Conservation (phyloP, 1,140 invertebrate genomes). For the Scaptomyza graminum region DNA sequence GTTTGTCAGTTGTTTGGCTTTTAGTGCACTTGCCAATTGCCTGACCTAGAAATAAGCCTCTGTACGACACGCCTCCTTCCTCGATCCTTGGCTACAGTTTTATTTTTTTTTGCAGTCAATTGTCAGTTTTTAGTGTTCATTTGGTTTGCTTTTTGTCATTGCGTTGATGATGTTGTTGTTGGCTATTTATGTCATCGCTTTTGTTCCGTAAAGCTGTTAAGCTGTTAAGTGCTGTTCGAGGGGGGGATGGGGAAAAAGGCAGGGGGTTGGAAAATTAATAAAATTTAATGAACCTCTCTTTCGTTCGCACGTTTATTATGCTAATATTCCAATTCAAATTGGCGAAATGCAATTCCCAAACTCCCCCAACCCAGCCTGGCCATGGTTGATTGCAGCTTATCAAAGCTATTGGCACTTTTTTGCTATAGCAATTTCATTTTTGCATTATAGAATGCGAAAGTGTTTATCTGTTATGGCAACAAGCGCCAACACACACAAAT, state of each 20-base stretch:
- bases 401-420: slow-evolving; percentile 61
- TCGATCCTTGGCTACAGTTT: neutral
- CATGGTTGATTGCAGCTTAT: slow-evolving; percentile 60
- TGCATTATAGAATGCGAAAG: slow-evolving; percentile 71
- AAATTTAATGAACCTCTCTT: slow-evolving; percentile 66
- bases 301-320: slow-evolving; percentile 60
- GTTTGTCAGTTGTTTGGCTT: slow-evolving; percentile 65
- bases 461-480: slow-evolving; percentile 76
- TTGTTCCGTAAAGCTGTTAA: slow-evolving; percentile 74
- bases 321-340: slow-evolving; percentile 55
- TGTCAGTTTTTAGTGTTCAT: slow-evolving; percentile 60
- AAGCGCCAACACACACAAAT: slow-evolving; percentile 28
- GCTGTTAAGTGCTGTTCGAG: slow-evolving; percentile 58
- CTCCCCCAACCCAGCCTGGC: neutral
- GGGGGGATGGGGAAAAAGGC: neutral
- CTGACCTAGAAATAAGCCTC: slow-evolving; percentile 65
- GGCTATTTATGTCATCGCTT: slow-evolving; percentile 63
- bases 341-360: neutral
- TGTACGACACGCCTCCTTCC: neutral
- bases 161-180: slow-evolving; percentile 13
- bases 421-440: slow-evolving; percentile 72
- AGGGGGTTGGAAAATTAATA: slow-evolving; percentile 61
- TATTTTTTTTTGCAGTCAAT: slow-evolving; percentile 20
- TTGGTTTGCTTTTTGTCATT: slow-evolving; percentile 27
- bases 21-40: slow-evolving; percentile 75